Conservation (phyloP, 2,888 invertebrate genomes). For the Patella caerulea region DNA sequence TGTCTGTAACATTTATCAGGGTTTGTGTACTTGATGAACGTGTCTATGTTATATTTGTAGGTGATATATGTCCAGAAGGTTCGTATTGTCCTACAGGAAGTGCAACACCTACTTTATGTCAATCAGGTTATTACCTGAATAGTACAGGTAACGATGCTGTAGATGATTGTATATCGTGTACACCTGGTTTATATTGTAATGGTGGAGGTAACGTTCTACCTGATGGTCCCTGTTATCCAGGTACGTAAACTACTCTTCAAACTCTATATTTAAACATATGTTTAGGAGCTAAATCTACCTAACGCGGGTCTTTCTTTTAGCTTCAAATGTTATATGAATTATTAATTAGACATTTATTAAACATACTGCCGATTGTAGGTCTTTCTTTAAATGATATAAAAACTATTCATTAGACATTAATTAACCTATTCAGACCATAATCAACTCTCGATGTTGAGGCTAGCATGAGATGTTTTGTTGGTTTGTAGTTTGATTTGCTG, state of each 20-base stretch:
- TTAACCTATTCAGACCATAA: no score
- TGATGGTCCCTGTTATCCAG: constrained; percentile 53
- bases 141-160: constrained; percentile 55
- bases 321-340: no score
- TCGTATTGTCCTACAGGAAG: constrained; percentile 58
- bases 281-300: no score
- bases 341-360: no score
- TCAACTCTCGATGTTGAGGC: no score
- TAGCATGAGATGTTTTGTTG: no score
- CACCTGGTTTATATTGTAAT: constrained; percentile 57
- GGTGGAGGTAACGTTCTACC: constrained; percentile 57
- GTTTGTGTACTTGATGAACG: background rate
- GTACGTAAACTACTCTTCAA: background rate
- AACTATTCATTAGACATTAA: no score
- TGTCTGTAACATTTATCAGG: background rate
- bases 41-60: constrained; percentile 35
- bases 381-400: no score
- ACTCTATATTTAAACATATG: no score
- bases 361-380: no score
- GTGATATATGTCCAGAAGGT: constrained; percentile 63
- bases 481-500: no score
- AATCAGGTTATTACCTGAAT: constrained; percentile 55
- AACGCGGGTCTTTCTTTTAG: no score
- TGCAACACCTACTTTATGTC: constrained; percentile 49
- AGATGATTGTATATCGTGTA: constrained; percentile 54